These are phyloP conservation scores for Neostethus bicornis DNA, from an alignment of 2,797 vertebrate species.

Conservation along the genomic window DNA sequence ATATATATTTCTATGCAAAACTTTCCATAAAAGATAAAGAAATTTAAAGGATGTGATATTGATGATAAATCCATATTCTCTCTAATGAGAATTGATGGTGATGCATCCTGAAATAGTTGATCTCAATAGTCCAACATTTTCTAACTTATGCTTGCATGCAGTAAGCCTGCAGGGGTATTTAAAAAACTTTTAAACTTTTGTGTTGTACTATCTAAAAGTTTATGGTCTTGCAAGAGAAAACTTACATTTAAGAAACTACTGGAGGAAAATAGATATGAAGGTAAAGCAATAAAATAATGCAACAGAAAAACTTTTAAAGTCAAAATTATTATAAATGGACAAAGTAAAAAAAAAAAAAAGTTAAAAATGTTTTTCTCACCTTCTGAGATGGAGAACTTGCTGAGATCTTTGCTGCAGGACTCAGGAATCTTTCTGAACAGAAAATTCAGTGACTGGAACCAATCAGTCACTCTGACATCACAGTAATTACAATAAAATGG, in stretches of 20 bases:
- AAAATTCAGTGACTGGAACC: constrained; percentile 63
- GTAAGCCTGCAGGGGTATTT: too few species aligned
- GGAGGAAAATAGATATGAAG: background rate
- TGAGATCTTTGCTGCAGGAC: constrained; percentile 45
- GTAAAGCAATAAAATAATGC: background rate
- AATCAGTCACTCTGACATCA: constrained; percentile 79
- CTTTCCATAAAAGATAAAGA: too few species aligned
- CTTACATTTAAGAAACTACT: rapidly evolving
- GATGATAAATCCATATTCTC: too few species aligned
- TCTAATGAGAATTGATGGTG: too few species aligned
- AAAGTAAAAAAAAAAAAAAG: background rate
- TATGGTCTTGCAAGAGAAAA: too few species aligned
- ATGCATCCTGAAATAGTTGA: too few species aligned
- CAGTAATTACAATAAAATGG: constrained; percentile 78
- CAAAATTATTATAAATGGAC: background rate
- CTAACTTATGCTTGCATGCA: too few species aligned
- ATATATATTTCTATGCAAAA: too few species aligned
- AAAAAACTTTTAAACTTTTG: too few species aligned
- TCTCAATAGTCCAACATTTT: too few species aligned
- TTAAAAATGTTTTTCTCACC: too few species aligned
- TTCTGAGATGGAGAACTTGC: constrained; percentile 37
- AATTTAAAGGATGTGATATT: too few species aligned
- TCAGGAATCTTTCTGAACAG: constrained; percentile 36
- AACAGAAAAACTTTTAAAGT: background rate
- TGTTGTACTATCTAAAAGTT: constrained; percentile 8